A percentile compares a stretch with the other conserved stretches of the same genome.
These are phyloP conservation scores for Bombus vancouverensis DNA, from an alignment of 1,140 invertebrate species.

Conservation along the genomic window DNA sequence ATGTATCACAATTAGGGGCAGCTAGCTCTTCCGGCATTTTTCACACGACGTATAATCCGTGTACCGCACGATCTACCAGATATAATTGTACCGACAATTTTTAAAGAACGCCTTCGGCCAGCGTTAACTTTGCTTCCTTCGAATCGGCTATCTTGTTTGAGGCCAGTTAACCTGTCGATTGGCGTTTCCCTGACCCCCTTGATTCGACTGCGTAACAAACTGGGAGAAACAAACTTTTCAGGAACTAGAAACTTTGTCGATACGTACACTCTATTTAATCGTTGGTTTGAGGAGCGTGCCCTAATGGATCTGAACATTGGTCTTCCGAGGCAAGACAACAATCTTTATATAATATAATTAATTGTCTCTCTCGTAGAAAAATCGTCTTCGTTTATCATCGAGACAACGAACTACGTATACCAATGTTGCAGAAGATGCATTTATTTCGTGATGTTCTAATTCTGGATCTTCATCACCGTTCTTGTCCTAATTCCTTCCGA, in stretches of 20 bases:
- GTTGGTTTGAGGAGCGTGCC: neutral
- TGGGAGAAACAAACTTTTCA: neutral
- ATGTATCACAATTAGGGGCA: slow-evolving; percentile 9
- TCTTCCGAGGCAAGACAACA: neutral
- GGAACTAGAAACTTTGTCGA: neutral
- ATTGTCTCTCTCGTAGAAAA: neutral
- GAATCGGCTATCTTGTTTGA: neutral
- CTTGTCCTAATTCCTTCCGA: neutral
- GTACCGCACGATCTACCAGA: neutral
- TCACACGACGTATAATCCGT: neutral
- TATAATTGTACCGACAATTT: neutral
- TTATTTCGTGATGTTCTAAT: too few species aligned
- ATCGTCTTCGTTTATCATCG: neutral
- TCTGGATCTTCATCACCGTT: neutral
- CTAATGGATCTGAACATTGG: neutral
- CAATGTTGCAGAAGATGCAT: neutral
- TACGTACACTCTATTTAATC: slow-evolving; percentile 14
- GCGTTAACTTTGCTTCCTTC: neutral
- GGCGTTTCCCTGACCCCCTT: neutral
- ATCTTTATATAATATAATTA: neutral
- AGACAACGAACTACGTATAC: neutral
- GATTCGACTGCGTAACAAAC: neutral
- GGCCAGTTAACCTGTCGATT: neutral
- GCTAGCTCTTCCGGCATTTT: neutral
- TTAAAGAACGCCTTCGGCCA: neutral